Base-by-base conservation (phyloP, 1,140 invertebrate species). In the Amphibalanus amphitrite region DNA sequence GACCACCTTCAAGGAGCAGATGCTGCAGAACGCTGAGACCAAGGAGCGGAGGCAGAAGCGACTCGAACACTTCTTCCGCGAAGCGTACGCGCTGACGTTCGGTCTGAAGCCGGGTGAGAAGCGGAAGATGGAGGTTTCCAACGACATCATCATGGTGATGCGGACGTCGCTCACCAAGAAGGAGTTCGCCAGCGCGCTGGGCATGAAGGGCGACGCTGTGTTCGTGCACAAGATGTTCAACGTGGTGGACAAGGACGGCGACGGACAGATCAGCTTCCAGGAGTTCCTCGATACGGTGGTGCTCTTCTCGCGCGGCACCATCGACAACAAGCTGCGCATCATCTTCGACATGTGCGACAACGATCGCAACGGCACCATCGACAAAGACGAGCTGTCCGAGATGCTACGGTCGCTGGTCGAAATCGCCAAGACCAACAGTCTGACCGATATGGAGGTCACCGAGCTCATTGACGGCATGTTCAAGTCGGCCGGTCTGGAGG, bases 171-270 rank as follows among this genome's bases (percentile, higher is more conserved):
- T 97, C 68, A 95, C 93, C 0, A 93, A 95, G 81, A 87, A 89
- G 59, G 97, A 99, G 82, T 98, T 99, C 82, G 97, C 97, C 0
- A 92, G 90, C 72, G 96, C 97, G 0, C 82, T 99, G 6, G 96
- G 95, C 28, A 97, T 99, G 93, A 93, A 93, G 80, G 82, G 90
- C 0, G 91, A 96, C 78, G 95, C 94, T 29, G 89, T 98, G 23
- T 99, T 99, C 81, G 95, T 99, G 0, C 90, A 95, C 75, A 93
- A 97, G 82, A 98, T 99, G 95, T 99, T 99, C 79, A 95, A 95
- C 76, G 94, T 98, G 75, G 94, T 98, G 0, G 95, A 98, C 79
- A 96, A 96, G 77, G 93, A 97, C 79, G 86, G 92, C 68, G 94
- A 97, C 80, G 93, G 95, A 0, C 85, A 92, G 76, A 97, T 99